Evolutionary conservation across 2,888 invertebrate species (phyloP), one percentile per base, ranked within the genome.

Genomic region (Lissocephala sabroskyi): DNA sequence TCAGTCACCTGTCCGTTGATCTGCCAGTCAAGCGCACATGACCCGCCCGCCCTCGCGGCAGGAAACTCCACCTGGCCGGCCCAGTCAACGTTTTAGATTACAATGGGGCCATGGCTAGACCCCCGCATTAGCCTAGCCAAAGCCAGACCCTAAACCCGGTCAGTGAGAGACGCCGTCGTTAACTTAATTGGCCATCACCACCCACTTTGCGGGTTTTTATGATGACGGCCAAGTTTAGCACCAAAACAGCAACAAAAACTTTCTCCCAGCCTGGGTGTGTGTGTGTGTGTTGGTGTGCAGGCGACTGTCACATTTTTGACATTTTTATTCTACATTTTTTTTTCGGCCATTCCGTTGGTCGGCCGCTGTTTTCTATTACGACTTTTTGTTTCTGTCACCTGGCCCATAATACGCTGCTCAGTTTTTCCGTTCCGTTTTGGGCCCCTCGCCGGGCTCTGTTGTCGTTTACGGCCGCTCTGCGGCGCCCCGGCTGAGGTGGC

Each of bases 1-100:
- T 78, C 67, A 76, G 79, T 79, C 80, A 80, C 80, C 80, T 79
- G 79, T 76, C 79, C 71, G 63, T 61, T 75, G 78, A 78, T 78
- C 71, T 77, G 77, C 58, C 76, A 75, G 76, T 68, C 76, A 71
- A 65, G 65, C 68, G 68, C 46, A 64, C 67, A 71, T 67, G 64
- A 75, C 68, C 67, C 75, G n/a, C n/a, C n/a, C n/a, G n/a, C n/a
- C n/a, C n/a, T n/a, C n/a, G n/a, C 45, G 3, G 41, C 29, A 3
- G 6, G 41, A 5, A n/a, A n/a, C n/a, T n/a, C n/a, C 32, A 43
- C 13, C 32, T 35, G 48, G 48, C 48, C 51, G 56, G 54, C 49
- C 64, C 75, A 70, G 61, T 62, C 62, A 67, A 58, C 79, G 78
- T 79, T 79, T 79, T 71, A 66, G 71, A 75, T 79, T 79, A 79